Evolutionary conservation across 2,113 vertebrate species (phyloP), one percentile per base, ranked within the genome.

Genomic region (Nesogale talazaci): DNA sequence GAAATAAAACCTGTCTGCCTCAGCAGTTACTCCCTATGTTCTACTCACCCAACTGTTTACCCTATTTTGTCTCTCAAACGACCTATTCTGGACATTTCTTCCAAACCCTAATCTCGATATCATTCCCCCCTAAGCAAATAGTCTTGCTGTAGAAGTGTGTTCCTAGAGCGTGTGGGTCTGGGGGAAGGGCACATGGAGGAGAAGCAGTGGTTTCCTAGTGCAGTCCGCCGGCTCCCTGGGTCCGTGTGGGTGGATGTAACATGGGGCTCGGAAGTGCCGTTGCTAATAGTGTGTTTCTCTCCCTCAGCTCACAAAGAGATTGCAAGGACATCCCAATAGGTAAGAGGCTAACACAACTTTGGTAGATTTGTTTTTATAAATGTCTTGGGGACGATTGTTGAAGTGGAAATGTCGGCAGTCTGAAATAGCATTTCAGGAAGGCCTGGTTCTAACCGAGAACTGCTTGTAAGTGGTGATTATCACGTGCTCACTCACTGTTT

Each of bases 281-380:
- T 90, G 80, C 79, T 16, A 88, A 88, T 31, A 20, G 25, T 96
- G 17, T 63, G 79, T 80, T 95, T 87, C 56, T 95, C 72, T 82
- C 20, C 94, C 93, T 59, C 65, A 99, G 99, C 97, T 99, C 90
- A 99, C 99, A 0, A 99, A 98, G 93, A 98, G 99, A 92, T 97
- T 99, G 86, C 99, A 99, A 94, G 99, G 99, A 77, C 99, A 99
- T 92, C 99, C 99, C 5, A 98, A 98, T 72, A 97, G 97, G 99
- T 99, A 97, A 99, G 38, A 40, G 22, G 22, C 42, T 29, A 56
- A 63, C 15, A 16, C 10, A 4, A 65, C 46, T 46, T 91, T 10
- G 86, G 57, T 89, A 38, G 77, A 5, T 88, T 93, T 74, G 56
- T n/a, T 85, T 88, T 84, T 87, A 22, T 42, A 70, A 76, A 25